Base-by-base conservation (phyloP, 2,113 vertebrate species). In the Hippopotamus amphibius region DNA sequence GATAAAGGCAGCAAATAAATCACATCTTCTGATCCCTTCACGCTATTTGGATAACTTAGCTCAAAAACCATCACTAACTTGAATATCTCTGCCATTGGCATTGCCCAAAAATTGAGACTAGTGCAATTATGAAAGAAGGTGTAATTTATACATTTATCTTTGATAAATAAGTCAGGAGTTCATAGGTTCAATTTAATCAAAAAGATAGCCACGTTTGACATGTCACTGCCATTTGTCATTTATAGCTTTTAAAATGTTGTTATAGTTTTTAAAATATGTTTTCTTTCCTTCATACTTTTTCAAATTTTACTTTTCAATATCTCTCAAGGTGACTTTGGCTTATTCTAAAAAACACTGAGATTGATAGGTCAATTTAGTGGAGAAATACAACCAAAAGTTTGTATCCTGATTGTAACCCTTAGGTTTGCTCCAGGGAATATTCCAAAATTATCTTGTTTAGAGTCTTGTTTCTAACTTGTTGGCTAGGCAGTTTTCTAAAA, bases 281-380 rank as follows among this genome's bases (percentile, higher is more conserved):
- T 95, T 93, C 37, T 95, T 96, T 84, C 33, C 57, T n/a, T 22
- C 22, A 46, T 63, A 53, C 11, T 55, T 59, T 88, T 93, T 82
- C 63, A 61, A 87, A 72, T 28, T 50, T 26, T 94, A 48, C 37
- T 81, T 93, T 74, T 66, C 15, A 30, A 0, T 53, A 17, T 92
- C 57, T 93, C 80, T 95, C 0, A 5, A 77, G 88, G 71, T 71
- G 57, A 88, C 10, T 83, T 33, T 72, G 48, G 50, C 37, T 95
- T 65, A 88, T 72, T 94, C 59, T 66, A 63, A 82, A 88, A 77
- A 46, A 30, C 55, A 37, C 7, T 59, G 43, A 82, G 24, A 57
- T 21, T 41, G 41, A 33, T 26, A 53, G 50, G 33, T 43, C 5
- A 48, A 14, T 3, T 4, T 21, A 22, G 7, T 26, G 43, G 48